These are phyloP conservation scores for Augiades crinisus DNA, from an alignment of 2,888 invertebrate species.

Conservation along the genomic window DNA sequence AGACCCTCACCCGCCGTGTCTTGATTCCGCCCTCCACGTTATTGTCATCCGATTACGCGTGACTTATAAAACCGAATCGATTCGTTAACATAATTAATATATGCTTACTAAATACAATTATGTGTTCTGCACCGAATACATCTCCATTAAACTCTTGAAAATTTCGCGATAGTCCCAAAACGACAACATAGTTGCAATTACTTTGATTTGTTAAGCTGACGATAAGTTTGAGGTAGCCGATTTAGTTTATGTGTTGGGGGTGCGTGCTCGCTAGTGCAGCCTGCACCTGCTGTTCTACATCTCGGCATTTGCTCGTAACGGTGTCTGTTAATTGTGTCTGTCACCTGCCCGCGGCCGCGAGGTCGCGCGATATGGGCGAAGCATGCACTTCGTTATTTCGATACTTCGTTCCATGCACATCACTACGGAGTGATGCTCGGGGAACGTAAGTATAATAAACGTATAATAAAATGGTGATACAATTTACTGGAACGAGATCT, in stretches of 20 bases:
- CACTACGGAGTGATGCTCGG: no score
- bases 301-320: not conserved
- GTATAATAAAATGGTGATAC: no score
- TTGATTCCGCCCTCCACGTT: no score
- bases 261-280: not conserved
- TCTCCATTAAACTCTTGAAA: not conserved
- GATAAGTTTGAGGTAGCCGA: no score
- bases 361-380: slow-evolving; percentile 1
- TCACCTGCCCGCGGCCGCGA: not conserved
- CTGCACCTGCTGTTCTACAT: not conserved
- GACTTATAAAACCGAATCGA: not conserved
- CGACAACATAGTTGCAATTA: no score
- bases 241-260: not conserved
- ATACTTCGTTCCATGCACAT: not conserved
- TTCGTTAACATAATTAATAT: not conserved
- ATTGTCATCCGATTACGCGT: not conserved
- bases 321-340: not conserved
- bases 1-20: no score
- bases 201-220: no score
- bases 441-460: no score
- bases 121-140: not conserved
- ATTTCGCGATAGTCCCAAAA: no score
- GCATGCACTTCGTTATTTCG: not conserved
- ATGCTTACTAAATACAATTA: not conserved
- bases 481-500: no score